Conservation (phyloP, 2,113 vertebrate species). For the Fukomys damarensis region DNA sequence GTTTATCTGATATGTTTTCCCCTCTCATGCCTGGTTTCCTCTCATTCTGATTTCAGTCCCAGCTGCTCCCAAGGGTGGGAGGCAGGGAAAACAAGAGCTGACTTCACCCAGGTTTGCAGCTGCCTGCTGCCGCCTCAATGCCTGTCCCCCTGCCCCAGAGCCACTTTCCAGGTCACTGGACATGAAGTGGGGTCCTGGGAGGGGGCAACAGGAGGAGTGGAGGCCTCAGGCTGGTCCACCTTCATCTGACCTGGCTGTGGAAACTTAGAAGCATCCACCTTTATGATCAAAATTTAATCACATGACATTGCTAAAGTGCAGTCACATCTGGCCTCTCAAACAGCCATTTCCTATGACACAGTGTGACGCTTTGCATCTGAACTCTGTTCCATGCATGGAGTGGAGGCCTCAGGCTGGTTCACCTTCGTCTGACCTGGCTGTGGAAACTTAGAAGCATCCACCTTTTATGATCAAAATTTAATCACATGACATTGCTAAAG, state of each 20-base stretch:
- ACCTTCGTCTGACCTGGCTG: rapidly evolving
- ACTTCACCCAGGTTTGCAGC: too few relatives aligned
- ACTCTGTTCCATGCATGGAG: too few relatives aligned
- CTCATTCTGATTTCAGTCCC: neutral
- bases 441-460: neutral
- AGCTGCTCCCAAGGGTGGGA: neutral
- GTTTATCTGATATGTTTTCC: constrained; percentile 1
- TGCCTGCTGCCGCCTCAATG: neutral
- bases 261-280: neutral
- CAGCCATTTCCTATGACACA: too few relatives aligned
- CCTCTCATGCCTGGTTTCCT: neutral
- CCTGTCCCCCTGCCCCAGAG: neutral
- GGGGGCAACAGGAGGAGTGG: neutral
- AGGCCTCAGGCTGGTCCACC: neutral
- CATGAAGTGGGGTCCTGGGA: neutral
- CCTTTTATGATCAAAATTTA: neutral
- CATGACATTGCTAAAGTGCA: too few relatives aligned
- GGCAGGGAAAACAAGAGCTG: neutral
- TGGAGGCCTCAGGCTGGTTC: neutral
- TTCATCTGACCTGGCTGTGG: rapidly evolving
- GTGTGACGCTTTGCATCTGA: too few relatives aligned
- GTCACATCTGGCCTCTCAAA: too few relatives aligned
- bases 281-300: neutral
- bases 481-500: neutral
- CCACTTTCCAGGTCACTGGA: neutral